Conservation (phyloP, 2,888 invertebrate genomes). For the Microctonus brassicae region DNA sequence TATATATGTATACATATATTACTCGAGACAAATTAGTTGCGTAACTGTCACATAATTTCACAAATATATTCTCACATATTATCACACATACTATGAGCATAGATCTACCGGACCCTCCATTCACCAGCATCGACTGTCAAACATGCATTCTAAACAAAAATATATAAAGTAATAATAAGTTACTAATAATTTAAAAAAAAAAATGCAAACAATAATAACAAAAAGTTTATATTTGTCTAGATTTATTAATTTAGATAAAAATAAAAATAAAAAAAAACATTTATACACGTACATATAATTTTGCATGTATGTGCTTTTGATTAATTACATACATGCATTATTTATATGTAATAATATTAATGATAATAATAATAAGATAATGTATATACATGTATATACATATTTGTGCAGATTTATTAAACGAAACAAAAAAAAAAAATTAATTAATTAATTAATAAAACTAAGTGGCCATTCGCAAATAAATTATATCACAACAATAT, state of each 20-base stretch:
- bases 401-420: conserved; percentile 19
- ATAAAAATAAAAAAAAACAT: conserved; percentile 22
- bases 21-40: conserved; percentile 25
- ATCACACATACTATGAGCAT: conserved; percentile 62
- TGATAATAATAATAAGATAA: too few species aligned
- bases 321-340: conserved; percentile 28
- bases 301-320: conserved; percentile 33
- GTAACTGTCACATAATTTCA: conserved; percentile 42
- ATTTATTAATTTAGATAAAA: background rate
- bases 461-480: background rate
- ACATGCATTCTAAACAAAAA: conserved; percentile 34
- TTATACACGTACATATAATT: conserved; percentile 38
- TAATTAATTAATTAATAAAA: conserved; percentile 4
- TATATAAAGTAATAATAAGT: conserved; percentile 20
- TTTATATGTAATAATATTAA: conserved; percentile 26
- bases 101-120: conserved; percentile 64
- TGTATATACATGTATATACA: conserved; percentile 2
- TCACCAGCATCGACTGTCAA: conserved; percentile 59
- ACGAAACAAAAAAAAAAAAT: conserved; percentile 3
- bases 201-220: conserved; percentile 43
- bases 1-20: too few species aligned
- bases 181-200: conserved; percentile 29
- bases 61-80: conserved; percentile 51
- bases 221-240: background rate
- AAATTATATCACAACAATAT: conserved; percentile 52